Conservation (phyloP, 2,113 vertebrate species). For the Emydocephalus ijimae region DNA sequence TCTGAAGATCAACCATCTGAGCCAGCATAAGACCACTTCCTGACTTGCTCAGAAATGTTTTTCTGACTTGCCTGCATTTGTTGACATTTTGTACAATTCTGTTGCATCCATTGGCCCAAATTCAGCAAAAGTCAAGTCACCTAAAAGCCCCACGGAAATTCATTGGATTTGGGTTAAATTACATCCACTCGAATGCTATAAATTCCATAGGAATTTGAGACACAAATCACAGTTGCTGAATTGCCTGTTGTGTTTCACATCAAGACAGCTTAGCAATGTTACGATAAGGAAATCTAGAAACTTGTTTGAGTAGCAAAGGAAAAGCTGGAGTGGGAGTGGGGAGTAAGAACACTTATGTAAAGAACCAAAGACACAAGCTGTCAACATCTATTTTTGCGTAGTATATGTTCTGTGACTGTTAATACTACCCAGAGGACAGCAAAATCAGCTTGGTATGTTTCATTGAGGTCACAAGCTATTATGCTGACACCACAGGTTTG, state of each 20-base stretch:
- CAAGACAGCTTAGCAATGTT: neutral
- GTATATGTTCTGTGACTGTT: neutral
- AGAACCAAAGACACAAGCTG: slow-evolving; percentile 11
- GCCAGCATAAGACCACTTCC: neutral
- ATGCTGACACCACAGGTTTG: neutral
- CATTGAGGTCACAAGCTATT: neutral
- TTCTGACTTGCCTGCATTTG: neutral
- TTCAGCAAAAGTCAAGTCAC: neutral
- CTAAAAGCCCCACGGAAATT: neutral
- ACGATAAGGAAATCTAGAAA: neutral
- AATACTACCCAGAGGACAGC: neutral
- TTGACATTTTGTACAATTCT: neutral
- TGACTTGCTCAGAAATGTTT: neutral
- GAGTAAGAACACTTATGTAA: neutral
- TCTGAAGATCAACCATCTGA: neutral
- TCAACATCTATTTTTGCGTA: neutral
- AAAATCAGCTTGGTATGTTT: neutral
- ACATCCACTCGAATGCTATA: neutral
- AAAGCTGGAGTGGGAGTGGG: neutral
- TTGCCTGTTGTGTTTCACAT: neutral
- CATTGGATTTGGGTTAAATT: neutral
- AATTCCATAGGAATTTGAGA: neutral
- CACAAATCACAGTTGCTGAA: neutral
- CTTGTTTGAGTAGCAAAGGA: neutral
- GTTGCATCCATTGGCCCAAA: neutral